These are phyloP conservation scores for Vipera ursinii DNA, from an alignment of 2,797 vertebrate genomes.

Conservation along the genomic window DNA sequence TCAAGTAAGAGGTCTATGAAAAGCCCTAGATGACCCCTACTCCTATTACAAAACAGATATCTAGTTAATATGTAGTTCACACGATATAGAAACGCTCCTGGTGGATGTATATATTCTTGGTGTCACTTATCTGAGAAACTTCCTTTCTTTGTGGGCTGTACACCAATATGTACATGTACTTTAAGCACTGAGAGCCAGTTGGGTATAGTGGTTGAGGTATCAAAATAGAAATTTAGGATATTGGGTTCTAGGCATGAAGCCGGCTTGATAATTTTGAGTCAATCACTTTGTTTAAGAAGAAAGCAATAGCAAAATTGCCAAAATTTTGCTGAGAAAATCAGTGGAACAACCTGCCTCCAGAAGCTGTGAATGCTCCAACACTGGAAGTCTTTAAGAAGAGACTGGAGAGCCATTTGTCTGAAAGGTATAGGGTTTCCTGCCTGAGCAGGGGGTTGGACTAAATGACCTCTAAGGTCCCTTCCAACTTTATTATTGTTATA, in stretches of 20 bases:
- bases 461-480: no score
- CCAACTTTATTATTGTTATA: no score
- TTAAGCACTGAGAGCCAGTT: neutral
- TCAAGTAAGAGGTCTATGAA: neutral
- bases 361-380: no score
- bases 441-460: no score
- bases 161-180: neutral
- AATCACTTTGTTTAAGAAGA: neutral
- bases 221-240: neutral
- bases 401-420: no score
- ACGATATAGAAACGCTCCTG: neutral
- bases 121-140: neutral
- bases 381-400: no score
- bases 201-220: neutral
- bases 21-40: neutral
- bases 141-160: neutral
- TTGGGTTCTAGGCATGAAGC: neutral
- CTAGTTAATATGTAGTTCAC: neutral
- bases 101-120: neutral
- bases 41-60: neutral
- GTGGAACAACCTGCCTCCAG: no score
- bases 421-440: no score
- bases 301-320: neutral
- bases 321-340: neutral
- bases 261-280: neutral